A percentile compares a stretch with the other conserved stretches of the same genome.
phyloP scores from a whole-genome alignment of 2,888 invertebrate species.

The Scaptomyza reducta region DNA sequence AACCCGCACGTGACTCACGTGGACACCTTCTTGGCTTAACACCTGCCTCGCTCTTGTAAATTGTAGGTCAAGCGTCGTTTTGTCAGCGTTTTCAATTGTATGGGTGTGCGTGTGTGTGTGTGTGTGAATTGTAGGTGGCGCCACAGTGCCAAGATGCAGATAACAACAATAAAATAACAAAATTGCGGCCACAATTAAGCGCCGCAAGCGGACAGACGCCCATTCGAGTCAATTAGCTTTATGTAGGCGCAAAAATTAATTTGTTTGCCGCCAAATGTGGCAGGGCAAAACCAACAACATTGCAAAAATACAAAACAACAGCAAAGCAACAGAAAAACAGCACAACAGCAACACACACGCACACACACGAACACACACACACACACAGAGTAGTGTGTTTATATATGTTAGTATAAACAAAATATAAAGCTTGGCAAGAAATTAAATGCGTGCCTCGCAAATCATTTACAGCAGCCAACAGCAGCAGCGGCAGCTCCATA shows the following conservation, averaged over 20 bases:
- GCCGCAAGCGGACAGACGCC: slow-evolving; percentile 35
- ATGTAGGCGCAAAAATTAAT: slow-evolving; percentile 79
- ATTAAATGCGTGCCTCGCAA: slow-evolving; percentile 46
- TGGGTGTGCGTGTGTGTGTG: not conserved
- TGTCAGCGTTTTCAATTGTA: slow-evolving; percentile 26
- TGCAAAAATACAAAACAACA: slow-evolving; percentile 6
- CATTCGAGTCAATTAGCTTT: slow-evolving; percentile 70
- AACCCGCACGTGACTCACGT: slow-evolving; percentile 47
- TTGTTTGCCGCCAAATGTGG: slow-evolving; percentile 74
- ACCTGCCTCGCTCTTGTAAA: slow-evolving; percentile 1
- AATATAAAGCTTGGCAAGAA: slow-evolving; percentile 21
- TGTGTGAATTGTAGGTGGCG: slow-evolving; percentile 33
- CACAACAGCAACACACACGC: slow-evolving; percentile 13
- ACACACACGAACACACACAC: not conserved
- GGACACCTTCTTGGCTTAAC: too few species aligned
- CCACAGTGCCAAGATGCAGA: slow-evolving; percentile 46
- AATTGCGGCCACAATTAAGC: slow-evolving; percentile 61
- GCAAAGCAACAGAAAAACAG: slow-evolving; percentile 8
- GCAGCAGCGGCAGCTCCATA: not conserved
- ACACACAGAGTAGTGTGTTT: not conserved
- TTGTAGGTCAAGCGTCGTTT: slow-evolving; percentile 69
- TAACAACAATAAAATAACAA: slow-evolving; percentile 1
- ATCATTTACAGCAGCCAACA: slow-evolving; percentile 27
- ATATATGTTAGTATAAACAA: not conserved
- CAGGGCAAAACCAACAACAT: slow-evolving; percentile 45